A percentile compares a stretch with the other conserved stretches of the same genome.
phyloP scores from a whole-genome alignment of 2,113 vertebrate species.

The Carassius carassius region DNA sequence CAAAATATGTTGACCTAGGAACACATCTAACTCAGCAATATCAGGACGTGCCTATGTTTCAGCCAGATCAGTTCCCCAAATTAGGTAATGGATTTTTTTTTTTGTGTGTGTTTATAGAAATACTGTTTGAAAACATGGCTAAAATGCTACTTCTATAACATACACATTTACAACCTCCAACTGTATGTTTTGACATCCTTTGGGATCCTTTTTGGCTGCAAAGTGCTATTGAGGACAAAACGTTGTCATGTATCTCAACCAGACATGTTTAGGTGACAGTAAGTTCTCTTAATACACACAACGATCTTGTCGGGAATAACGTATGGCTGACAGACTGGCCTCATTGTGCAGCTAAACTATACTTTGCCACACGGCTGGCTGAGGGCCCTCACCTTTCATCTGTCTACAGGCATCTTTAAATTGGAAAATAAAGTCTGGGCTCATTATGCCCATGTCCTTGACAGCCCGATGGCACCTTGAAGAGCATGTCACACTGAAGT shows the following conservation, averaged over 20 bases:
- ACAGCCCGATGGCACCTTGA: conserved; percentile 16
- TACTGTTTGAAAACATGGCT: too few relatives aligned
- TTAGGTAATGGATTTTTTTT: too few relatives aligned
- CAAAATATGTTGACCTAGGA: too few relatives aligned
- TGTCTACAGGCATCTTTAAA: not conserved
- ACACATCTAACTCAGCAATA: too few relatives aligned
- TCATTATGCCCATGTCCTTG: conserved; percentile 41
- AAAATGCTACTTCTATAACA: too few relatives aligned
- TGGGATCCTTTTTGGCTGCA: too few relatives aligned
- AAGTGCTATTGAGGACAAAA: not conserved
- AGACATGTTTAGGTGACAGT: not conserved
- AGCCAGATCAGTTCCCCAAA: too few relatives aligned
- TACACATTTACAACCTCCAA: not conserved
- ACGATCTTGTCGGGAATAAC: not conserved
- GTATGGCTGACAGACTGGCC: conserved; percentile 32
- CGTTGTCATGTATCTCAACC: not conserved
- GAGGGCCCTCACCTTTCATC: not conserved
- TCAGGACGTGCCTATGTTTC: too few relatives aligned
- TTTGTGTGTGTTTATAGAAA: too few relatives aligned
- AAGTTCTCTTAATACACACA: conserved; percentile 6
- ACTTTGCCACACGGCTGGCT: conserved; percentile 17
- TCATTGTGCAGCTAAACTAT: not conserved
- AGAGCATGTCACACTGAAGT: conserved; percentile 34
- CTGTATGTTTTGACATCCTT: not conserved
- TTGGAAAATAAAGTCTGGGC: conserved; percentile 24